phyloP scores from a whole-genome alignment of 2,113 vertebrate genomes.

The Cephalophus harveyi region DNA sequence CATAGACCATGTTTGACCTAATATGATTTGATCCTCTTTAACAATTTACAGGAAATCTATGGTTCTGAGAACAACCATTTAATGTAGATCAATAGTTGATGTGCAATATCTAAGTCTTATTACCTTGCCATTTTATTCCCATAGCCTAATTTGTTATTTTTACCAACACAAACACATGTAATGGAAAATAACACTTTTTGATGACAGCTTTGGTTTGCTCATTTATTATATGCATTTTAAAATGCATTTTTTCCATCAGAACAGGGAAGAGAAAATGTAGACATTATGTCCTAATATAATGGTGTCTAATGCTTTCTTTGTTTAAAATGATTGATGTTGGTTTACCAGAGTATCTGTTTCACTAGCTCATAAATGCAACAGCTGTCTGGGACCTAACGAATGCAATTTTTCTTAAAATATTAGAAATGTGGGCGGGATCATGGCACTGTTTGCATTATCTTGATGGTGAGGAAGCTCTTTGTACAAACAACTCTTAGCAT shows the following conservation, averaged over 20 bases:
- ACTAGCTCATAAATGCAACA: slow-evolving; percentile 27
- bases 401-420: slow-evolving; percentile 10
- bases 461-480: background rate
- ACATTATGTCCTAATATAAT: background rate
- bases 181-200: background rate
- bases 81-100: background rate
- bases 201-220: background rate
- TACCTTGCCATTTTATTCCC: background rate
- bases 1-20: background rate
- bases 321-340: slow-evolving; percentile 40
- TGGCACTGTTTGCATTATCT: background rate
- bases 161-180: background rate
- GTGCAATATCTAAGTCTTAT: background rate
- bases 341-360: background rate
- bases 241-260: background rate
- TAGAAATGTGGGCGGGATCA: background rate
- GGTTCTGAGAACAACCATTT: background rate
- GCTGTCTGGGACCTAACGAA: slow-evolving; percentile 2
- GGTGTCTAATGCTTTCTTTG: slow-evolving; percentile 1
- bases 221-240: background rate
- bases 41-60: background rate
- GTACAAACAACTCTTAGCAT: background rate
- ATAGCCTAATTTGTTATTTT: slow-evolving; percentile 17
- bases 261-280: background rate
- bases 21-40: background rate